Evolutionary conservation across 1,140 invertebrate genomes (phyloP), one percentile per base, ranked within the genome.

Genomic region (Hyles euphorbiae): DNA sequence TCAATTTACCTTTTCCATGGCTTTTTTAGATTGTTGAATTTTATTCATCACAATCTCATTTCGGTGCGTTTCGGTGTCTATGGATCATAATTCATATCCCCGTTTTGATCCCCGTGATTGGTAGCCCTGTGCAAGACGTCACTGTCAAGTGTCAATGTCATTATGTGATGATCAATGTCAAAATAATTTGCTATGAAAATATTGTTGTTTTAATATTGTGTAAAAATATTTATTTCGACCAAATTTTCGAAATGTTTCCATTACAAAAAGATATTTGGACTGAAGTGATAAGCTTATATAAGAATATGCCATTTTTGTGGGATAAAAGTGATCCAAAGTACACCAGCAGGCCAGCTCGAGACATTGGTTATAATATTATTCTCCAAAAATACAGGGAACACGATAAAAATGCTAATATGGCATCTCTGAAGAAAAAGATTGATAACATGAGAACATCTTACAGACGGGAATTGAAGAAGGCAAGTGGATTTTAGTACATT

Each of bases 241-340:
- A 40, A 8, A 40, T 40, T 40, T 6, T 9, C 32, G 32, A 50
- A 50, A 50, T 50, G 48, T 50, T 50, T 50, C 48, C 48, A 5
- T 7, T 50, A 33, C 48, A 63, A 53, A 55, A 50, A 22, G 50
- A 68, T 43, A 46, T 60, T 40, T 22, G 57, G 9, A 50, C 12
- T 43, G 49, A 65, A 12, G 11, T 70, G 0, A 51, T 70, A 58
- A 58, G 55, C 44, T 47, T 55, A 49, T 72, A 71, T n/a, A 64
- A 60, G 53, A 53, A 60, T 33, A 61, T 62, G 46, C 61, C 65
- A 3, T 62, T 45, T 51, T 49, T 66, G 3, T 68, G 65, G 68
- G 49, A 65, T n/a, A 61, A 57, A 22, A 56, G 49, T 1, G 12
- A 64, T 34, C 8, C 11, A 3, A 36, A 64, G n/a, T 68, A 68